These are phyloP conservation scores for Chlorodrepanis virens DNA, from an alignment of 2,113 vertebrate genomes.

Conservation along the genomic window DNA sequence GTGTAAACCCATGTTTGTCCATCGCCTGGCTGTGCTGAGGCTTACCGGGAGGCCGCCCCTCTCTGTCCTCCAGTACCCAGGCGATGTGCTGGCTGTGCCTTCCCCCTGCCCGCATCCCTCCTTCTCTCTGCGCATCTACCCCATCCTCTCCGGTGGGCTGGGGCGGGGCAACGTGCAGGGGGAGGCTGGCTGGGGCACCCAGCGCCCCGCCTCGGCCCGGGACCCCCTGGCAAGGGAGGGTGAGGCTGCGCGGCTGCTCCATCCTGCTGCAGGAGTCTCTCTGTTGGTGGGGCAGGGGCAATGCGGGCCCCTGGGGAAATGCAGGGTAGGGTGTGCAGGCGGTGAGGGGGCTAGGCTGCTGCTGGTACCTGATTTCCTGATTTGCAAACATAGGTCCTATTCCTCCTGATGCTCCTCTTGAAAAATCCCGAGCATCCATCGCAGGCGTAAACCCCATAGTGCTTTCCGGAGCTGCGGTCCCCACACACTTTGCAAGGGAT, in stretches of 20 bases:
- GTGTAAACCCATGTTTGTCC: neutral
- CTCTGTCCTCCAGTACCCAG: neutral
- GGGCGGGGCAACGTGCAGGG: neutral
- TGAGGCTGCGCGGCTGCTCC: neutral
- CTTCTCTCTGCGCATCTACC: neutral
- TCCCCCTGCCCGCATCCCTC: neutral
- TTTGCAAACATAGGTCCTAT: constrained; percentile 97
- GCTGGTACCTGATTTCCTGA: constrained; percentile 92
- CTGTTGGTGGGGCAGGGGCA: neutral
- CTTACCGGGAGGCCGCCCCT: neutral
- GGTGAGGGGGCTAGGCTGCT: neutral
- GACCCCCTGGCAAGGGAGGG: neutral
- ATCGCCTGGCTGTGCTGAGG: neutral
- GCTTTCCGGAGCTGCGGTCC: constrained; percentile 95
- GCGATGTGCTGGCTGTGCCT: neutral
- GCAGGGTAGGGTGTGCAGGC: neutral
- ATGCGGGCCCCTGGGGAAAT: neutral
- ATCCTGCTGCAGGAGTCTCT: neutral
- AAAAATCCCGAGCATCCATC: constrained; percentile 98
- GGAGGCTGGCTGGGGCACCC: neutral
- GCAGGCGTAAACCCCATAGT: constrained; percentile 97
- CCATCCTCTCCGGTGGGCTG: neutral
- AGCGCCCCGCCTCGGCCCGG: neutral
- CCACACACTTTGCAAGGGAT: constrained; percentile 99
- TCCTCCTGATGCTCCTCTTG: constrained; percentile 96